phyloP scores from a whole-genome alignment of 2,113 vertebrate genomes.

The Phocoena sinus region DNA sequence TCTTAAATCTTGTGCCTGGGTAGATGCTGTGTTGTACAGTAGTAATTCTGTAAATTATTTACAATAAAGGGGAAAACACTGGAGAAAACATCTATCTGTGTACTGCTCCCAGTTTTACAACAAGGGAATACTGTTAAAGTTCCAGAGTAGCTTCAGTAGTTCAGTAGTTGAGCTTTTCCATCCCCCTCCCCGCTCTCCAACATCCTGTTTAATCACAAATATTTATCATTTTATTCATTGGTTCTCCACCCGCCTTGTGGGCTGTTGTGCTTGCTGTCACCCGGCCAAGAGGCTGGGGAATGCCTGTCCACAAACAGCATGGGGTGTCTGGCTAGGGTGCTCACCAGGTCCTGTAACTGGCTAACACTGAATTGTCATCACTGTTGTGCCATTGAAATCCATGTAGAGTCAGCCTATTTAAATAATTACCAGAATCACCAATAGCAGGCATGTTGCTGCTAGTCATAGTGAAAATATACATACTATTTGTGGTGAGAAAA shows the following conservation, averaged over 20 bases:
- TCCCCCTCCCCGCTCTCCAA: background rate
- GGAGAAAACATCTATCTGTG: background rate
- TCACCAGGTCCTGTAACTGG: background rate
- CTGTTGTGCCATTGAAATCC: background rate
- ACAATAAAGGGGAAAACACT: background rate
- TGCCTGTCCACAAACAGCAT: background rate
- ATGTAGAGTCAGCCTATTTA: background rate
- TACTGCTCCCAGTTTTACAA: background rate
- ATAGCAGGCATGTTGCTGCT: background rate
- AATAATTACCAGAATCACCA: background rate
- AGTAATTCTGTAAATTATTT: constrained; percentile 22
- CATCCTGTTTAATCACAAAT: constrained; percentile 64
- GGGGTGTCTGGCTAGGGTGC: background rate
- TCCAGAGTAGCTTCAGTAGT: background rate
- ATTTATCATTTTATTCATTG: constrained; percentile 60
- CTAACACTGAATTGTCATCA: background rate
- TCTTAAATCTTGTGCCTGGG: background rate
- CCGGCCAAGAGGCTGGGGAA: constrained; percentile 37
- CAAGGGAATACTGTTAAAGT: background rate
- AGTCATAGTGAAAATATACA: background rate
- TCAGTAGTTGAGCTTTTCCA: background rate
- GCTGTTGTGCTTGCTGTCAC: constrained; percentile 51
- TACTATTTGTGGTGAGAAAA: background rate
- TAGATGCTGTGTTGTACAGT: background rate
- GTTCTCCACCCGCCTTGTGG: background rate